Percentiles rank a stretch among this genome's conserved stretches.
Evolutionary conservation across 2,888 invertebrate genomes (phyloP).

Genomic region (Alloplasta piceator): DNA sequence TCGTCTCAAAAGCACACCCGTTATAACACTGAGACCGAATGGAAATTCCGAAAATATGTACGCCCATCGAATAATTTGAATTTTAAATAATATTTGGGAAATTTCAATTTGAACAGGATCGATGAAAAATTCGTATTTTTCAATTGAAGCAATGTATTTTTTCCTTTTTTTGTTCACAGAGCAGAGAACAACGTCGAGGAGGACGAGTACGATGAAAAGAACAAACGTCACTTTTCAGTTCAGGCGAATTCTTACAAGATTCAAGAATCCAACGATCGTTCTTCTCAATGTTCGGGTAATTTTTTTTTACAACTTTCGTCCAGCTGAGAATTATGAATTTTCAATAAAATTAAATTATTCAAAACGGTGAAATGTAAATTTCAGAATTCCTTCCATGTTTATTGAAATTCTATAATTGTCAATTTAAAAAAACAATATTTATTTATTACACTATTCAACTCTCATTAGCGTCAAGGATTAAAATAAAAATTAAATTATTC

Average conservation of each 20-base stretch:
- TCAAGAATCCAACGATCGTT: slow-evolving; percentile 68
- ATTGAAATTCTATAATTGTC: too few species aligned
- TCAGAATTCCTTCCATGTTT: background rate
- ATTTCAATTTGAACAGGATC: background rate
- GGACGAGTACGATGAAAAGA: slow-evolving; percentile 73
- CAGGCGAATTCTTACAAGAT: slow-evolving; percentile 67
- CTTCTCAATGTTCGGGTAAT: slow-evolving; percentile 71
- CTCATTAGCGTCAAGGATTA: too few species aligned
- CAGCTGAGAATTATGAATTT: background rate
- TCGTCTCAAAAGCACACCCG: slow-evolving; percentile 73
- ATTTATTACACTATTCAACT: too few species aligned
- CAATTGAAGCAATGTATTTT: slow-evolving; percentile 5
- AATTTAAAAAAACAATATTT: too few species aligned
- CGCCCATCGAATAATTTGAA: slow-evolving; percentile 4
- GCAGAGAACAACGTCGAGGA: slow-evolving; percentile 74
- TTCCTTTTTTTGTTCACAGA: slow-evolving; percentile 70
- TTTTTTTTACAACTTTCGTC: background rate
- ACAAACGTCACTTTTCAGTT: slow-evolving; percentile 70
- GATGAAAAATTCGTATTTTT: background rate
- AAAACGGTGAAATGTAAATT: background rate
- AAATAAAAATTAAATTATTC: too few species aligned
- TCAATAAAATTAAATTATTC: background rate
- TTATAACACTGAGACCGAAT: slow-evolving; percentile 76
- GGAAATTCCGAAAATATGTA: slow-evolving; percentile 75
- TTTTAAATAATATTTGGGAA: background rate